A percentile compares a stretch with the other conserved stretches of the same genome.
phyloP scores from a whole-genome alignment of 2,888 invertebrate species.

The Phengaris alcon region DNA sequence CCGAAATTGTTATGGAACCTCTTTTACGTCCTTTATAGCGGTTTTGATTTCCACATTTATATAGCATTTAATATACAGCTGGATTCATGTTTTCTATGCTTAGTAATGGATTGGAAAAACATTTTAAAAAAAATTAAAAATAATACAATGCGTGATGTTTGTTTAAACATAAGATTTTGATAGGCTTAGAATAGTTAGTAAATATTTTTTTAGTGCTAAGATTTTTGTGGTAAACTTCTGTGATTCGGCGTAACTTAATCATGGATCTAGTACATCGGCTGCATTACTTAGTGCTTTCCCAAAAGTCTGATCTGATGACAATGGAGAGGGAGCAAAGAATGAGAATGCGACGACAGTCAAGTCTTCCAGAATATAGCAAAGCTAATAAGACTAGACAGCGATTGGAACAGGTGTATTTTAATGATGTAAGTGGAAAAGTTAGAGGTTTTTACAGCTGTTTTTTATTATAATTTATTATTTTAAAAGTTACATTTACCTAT shows the following conservation, averaged over 20 bases:
- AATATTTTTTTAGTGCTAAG: neutral
- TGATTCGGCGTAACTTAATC: constrained; percentile 29
- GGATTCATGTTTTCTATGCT: neutral
- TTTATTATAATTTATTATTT: no score
- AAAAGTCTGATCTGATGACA: constrained; percentile 75
- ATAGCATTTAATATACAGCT: constrained; percentile 2
- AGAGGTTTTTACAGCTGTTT: no score
- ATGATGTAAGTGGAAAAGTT: constrained; percentile 61
- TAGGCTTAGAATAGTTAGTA: no score
- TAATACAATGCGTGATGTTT: neutral
- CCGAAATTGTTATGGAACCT: neutral
- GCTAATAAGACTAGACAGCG: constrained; percentile 64
- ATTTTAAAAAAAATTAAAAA: neutral
- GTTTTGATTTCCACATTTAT: constrained; percentile 42
- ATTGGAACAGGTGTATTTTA: constrained; percentile 69
- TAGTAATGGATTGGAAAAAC: neutral
- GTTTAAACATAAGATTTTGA: neutral
- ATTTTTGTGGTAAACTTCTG: neutral
- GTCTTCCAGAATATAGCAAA: constrained; percentile 72
- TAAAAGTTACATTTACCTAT: no score
- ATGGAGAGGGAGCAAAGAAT: constrained; percentile 73
- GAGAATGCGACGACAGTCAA: constrained; percentile 71
- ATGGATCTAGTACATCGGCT: constrained; percentile 76
- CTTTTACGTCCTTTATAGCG: constrained; percentile 8
- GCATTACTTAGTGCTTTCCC: constrained; percentile 73